Evolutionary conservation across 2,113 vertebrate genomes (phyloP).

Genomic region (Ranitomeya imitator): DNA sequence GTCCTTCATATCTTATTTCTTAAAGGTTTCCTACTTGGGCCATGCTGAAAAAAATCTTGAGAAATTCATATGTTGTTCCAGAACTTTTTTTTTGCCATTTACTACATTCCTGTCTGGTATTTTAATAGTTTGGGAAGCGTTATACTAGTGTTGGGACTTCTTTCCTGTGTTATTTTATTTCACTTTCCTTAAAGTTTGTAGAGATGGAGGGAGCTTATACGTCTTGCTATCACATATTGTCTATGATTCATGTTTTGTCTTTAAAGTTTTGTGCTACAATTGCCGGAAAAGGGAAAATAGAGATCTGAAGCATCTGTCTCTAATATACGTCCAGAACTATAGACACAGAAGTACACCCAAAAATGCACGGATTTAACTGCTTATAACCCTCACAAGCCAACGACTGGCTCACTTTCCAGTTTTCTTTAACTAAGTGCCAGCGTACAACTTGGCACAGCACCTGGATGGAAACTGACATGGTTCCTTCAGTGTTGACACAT

Average conservation of each 20-base stretch:
- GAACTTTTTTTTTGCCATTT: conserved; percentile 12
- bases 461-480: not conserved
- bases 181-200: not conserved
- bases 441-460: conserved; percentile 36
- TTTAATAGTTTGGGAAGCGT: not conserved
- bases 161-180: not conserved
- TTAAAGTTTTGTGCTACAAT: not conserved
- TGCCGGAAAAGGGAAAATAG: not conserved
- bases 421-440: conserved; percentile 19
- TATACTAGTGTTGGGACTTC: too few relatives aligned
- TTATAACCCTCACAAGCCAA: conserved; percentile 12
- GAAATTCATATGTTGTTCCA: not conserved
- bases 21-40: not conserved
- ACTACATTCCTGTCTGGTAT: not conserved
- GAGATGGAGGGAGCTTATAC: not conserved
- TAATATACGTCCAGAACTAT: conserved; percentile 26
- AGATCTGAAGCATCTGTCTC: conserved; percentile 45
- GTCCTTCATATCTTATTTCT: conserved; percentile 20
- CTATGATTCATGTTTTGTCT: not conserved
- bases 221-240: not conserved
- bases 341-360: conserved; percentile 23
- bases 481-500: conserved; percentile 15
- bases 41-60: not conserved
- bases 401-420: conserved; percentile 1
- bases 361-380: conserved; percentile 13